Evolutionary conservation across 2,888 invertebrate species (phyloP), one percentile per base, ranked within the genome.

Genomic region (Hedychridium roseum): DNA sequence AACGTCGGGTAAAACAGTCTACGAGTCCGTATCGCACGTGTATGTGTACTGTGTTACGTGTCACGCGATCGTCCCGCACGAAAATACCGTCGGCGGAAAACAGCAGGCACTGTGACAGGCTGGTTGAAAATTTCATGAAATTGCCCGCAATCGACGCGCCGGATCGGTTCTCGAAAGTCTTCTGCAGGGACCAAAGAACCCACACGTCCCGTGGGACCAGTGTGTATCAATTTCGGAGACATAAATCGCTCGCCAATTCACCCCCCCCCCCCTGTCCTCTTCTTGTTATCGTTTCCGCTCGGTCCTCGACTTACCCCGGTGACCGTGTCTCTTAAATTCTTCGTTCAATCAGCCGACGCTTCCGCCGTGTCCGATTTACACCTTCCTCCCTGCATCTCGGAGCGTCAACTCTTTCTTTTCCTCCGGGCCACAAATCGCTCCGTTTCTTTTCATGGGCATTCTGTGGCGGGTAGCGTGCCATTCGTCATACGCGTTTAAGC

Each of bases 81-180:
- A 27, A 27, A 27, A n/a, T n/a, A n/a, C n/a, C 27, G 27, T 7
- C 27, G 27, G 12, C 27, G 9, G 27, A 27, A 27, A 7, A 12
- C 12, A 27, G 27, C 9, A 23, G n/a, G 23, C 12, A 27, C 9
- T 12, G n/a, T 12, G 12, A 11, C 27, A 12, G 53, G 51, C 42
- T 47, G 55, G 53, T 51, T 61, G 53, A 57, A 61, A 61, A 57
- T 60, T 61, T 60, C 59, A 61, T 60, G 59, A 60, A 61, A 60
- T 61, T 60, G 60, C 50, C 48, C 47, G 42, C 50, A 52, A 56
- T 53, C 56, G 50, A 50, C 46, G 50, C 49, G 40, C 46, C 49
- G 41, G 53, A 57, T 60, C 59, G 56, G 56, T 60, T 54, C 45
- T 27, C 27, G 9, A n/a, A n/a, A n/a, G n/a, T 12, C 9, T 7